phyloP scores from a whole-genome alignment of 2,797 vertebrate species.

The Okamejei kenojei region DNA sequence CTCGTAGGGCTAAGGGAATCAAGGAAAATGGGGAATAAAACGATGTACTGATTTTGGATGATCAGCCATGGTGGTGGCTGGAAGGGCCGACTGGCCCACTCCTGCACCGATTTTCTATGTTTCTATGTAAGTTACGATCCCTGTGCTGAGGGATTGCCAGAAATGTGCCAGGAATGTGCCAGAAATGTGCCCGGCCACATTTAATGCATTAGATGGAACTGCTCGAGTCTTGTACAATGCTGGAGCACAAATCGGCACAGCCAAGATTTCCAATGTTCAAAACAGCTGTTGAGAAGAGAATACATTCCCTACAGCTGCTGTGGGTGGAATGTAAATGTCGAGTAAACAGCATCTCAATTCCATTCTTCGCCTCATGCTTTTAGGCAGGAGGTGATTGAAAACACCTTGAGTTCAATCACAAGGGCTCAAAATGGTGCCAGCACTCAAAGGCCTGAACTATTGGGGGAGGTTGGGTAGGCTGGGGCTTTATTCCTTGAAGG shows the following conservation, averaged over 20 bases:
- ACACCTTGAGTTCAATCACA: background rate
- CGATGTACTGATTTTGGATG: too few species aligned
- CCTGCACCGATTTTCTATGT: too few species aligned
- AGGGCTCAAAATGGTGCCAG: too few species aligned
- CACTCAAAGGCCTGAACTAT: too few species aligned
- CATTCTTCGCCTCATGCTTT: too few species aligned
- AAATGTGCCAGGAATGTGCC: too few species aligned
- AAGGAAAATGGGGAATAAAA: too few species aligned
- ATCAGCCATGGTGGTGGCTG: too few species aligned
- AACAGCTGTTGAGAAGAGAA: constrained; percentile 9
- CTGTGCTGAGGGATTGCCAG: background rate
- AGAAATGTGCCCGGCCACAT: background rate
- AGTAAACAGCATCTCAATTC: background rate
- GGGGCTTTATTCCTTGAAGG: too few species aligned
- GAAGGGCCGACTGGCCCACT: too few species aligned
- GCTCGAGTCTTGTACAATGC: background rate
- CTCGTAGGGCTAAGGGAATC: too few species aligned
- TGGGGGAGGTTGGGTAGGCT: too few species aligned
- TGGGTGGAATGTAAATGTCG: background rate
- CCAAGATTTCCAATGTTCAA: constrained; percentile 1
- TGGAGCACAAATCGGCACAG: background rate
- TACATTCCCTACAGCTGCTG: background rate
- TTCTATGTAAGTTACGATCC: background rate
- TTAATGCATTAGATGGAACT: background rate
- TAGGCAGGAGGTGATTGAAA: background rate